Evolutionary conservation across 2,888 invertebrate species (phyloP).

Genomic region (Eremobia ochroleuca): DNA sequence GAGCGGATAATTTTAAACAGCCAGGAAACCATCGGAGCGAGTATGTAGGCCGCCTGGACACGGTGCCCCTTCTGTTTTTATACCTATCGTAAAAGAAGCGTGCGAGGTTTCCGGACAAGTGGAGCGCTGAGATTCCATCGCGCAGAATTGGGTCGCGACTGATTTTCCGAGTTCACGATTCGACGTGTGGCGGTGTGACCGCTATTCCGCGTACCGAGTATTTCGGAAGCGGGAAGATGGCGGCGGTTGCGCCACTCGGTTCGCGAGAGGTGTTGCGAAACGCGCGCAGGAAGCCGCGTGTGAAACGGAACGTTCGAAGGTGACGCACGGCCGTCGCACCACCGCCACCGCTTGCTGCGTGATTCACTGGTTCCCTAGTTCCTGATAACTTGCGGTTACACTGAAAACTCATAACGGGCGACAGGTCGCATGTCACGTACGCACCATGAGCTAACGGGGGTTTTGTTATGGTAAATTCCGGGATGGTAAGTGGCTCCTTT

Average conservation of each 20-base stretch:
- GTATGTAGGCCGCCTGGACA: slow-evolving; percentile 87
- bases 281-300: slow-evolving; percentile 82
- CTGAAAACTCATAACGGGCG: slow-evolving; percentile 61
- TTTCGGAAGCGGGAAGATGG: slow-evolving; percentile 81
- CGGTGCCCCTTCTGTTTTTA: slow-evolving; percentile 79
- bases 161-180: slow-evolving; percentile 76
- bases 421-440: slow-evolving; percentile 84
- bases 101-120: slow-evolving; percentile 87
- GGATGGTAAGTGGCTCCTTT: slow-evolving; percentile 84
- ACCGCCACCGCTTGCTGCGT: slow-evolving; percentile 49
- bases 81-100: slow-evolving; percentile 82
- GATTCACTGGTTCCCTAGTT: slow-evolving; percentile 76
- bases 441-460: slow-evolving; percentile 72
- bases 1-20: slow-evolving; percentile 88
- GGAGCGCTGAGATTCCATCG: slow-evolving; percentile 82
- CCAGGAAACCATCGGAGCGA: slow-evolving; percentile 88
- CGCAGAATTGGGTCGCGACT: slow-evolving; percentile 82
- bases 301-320: slow-evolving; percentile 78
- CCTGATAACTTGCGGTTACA: slow-evolving; percentile 75
- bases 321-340: slow-evolving; percentile 77
- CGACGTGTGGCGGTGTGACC: slow-evolving; percentile 66
- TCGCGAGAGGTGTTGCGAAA: slow-evolving; percentile 80
- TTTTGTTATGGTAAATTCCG: slow-evolving; percentile 76
- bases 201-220: slow-evolving; percentile 74
- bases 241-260: slow-evolving; percentile 77